Base-by-base conservation (phyloP, 2,797 vertebrate genomes). In the Peromyscus eremicus region DNA sequence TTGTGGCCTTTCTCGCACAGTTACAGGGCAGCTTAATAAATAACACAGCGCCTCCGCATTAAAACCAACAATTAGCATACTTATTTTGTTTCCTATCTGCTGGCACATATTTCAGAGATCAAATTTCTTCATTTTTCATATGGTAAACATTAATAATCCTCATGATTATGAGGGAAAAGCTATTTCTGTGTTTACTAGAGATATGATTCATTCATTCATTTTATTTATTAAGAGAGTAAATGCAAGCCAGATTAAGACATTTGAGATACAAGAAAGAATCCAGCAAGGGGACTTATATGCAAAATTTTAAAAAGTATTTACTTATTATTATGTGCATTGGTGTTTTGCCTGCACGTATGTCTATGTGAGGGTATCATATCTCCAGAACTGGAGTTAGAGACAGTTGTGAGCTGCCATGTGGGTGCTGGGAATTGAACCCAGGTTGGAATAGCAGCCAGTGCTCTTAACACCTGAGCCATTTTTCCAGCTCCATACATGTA, bases 1-100 rank as follows among this genome's bases (percentile, higher is more conserved):
- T 52, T 13, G 49, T 52, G 49, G 49, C 49, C 49, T 11, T 52
- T 52, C 49, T 13, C 11, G 12, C 49, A 52, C 10, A 2, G 12
- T 52, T 52, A 11, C 49, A 52, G 49, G 11, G 49, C 0, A 1
- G 49, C 49, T 52, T 52, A 52, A 52, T 52, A 13, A 52, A 52
- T 52, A 52, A 52, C 49, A 52, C 12, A 52, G 49, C 2, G 49
- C 49, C 49, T 52, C 49, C 12, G 11, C 49, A 52, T 12, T 12
- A 52, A 52, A 52, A 52, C 49, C 49, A 52, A 52, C 49, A 52
- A 12, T 52, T 52, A 87, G 77, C 68, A 96, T 76, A 76, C 5
- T 23, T 52, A 46, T 86, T 46, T 70, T 88, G 57, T 60, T 87
- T 92, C 70, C 76, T 95, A 90, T 80, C 86, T 94, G 13, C 11